A percentile compares a stretch with the other conserved stretches of the same genome.
Conservation (phyloP, 37 sponge, comb jelly and placozoan species). For the Oopsacas minuta region DNA sequence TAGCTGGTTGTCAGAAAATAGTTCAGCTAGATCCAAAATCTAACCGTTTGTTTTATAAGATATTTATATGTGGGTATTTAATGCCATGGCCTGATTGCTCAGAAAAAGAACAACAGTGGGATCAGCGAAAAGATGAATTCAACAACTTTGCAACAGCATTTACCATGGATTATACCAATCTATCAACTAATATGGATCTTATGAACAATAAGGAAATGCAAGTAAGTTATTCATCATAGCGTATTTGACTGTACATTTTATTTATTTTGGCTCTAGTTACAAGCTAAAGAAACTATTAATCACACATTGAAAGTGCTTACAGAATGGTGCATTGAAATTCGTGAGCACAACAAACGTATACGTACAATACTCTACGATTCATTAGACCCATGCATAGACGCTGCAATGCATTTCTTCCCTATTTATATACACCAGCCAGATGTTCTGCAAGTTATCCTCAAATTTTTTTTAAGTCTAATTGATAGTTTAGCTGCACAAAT, state of each 20-base stretch:
- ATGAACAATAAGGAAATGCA: slow-evolving; percentile 9
- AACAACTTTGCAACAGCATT: not conserved
- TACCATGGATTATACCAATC: not conserved
- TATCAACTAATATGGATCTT: not conserved
- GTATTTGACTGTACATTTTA: not conserved
- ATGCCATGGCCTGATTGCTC: slow-evolving; percentile 8
- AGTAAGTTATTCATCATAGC: not conserved
- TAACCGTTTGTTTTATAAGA: not conserved
- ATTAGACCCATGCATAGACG: slow-evolving; percentile 25
- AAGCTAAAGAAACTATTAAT: slow-evolving; percentile 31
- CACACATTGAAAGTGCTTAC: slow-evolving; percentile 32
- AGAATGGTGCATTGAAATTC: slow-evolving; percentile 21
- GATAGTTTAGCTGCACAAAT: slow-evolving; percentile 31
- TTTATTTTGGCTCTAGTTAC: not conserved
- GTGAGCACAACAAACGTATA: slow-evolving; percentile 46
- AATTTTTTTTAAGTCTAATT: slow-evolving; percentile 56
- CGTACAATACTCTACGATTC: slow-evolving; percentile 32
- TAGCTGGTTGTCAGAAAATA: not conserved
- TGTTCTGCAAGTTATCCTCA: slow-evolving; percentile 41
- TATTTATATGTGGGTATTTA: not conserved
- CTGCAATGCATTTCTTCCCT: slow-evolving; percentile 31
- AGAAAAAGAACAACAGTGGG: slow-evolving; percentile 19
- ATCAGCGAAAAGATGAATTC: not conserved
- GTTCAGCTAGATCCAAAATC: not conserved
- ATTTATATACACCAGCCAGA: slow-evolving; percentile 32